Base-by-base conservation (phyloP, 2,113 vertebrate species). In the Stomatorhinus ivindoensis region DNA sequence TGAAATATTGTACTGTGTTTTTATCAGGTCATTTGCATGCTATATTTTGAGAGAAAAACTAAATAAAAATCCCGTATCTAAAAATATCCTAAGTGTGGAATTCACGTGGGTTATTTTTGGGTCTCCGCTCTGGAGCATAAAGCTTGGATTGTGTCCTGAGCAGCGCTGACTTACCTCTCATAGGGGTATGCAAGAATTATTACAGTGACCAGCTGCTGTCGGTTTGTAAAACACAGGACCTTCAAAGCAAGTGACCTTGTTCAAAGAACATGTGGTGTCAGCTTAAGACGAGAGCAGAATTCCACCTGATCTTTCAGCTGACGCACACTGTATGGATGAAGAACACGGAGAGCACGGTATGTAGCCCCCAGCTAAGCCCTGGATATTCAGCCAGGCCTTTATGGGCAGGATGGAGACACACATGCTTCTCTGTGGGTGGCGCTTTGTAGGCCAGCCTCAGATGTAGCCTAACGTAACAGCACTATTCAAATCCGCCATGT, bases 141-240 rank as follows among this genome's bases (percentile, higher is more conserved):
- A 82, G 39, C 76, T 44, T 82, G 42, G 19, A 82, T 27, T 82
- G 31, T 42, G 39, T 82, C 31, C 44, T 13, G 21, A 47, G 46
- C 42, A 15, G 35, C 69, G 8, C 35, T 3, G 35, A 19, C 35
- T 76, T 47, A 84, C 82, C 82, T n/a, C 39, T 84, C 73, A 80
- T 21, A 47, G 19, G 82, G 42, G 10, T 47, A n/a, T 47, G 42
- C 21, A 46, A 44, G 42, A 84, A 47, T 47, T 46, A 46, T 84
- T 84, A 82, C 15, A 84, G 73, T 46, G 24, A 84, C 8, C 44
- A 44, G 82, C 39, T 84, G 82, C 39, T 84, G 82, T 47, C 19
- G 47, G 82, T 84, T 84, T 84, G 82, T 84, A 84, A 47, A 84
- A 84, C 82, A 47, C 17, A n/a, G 44, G 21, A 84, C 35, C 82